A percentile compares a stretch with the other conserved stretches of the same genome.
These are phyloP conservation scores for Montipora sp. DNA, from an alignment of 64 coral and sea anemone genomes.

Conservation along the genomic window DNA sequence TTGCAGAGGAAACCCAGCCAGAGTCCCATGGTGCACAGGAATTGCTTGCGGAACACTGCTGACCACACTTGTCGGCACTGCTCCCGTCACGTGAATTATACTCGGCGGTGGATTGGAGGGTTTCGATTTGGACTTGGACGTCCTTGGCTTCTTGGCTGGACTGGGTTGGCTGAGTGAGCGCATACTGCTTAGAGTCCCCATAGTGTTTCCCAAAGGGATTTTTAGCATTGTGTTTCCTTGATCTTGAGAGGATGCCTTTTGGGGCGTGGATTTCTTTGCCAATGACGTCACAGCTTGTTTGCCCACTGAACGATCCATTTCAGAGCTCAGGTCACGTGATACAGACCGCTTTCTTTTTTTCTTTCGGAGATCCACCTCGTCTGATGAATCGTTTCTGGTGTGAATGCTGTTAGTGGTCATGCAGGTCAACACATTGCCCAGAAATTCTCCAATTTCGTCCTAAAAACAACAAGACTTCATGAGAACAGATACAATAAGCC, in stretches of 20 bases:
- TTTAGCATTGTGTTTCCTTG: conserved; percentile 70
- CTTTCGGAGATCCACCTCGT: conserved; percentile 80
- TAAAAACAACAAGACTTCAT: background rate
- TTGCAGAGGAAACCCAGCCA: conserved; percentile 59
- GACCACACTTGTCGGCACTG: conserved; percentile 25
- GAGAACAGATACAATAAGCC: too few species aligned
- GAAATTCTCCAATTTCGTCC: conserved; percentile 95
- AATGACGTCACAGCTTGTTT: conserved; percentile 59
- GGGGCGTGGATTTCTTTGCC: conserved; percentile 49
- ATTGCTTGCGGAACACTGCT: conserved; percentile 60
- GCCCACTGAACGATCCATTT: conserved; percentile 55
- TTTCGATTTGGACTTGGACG: conserved; percentile 83
- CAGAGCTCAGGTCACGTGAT: conserved; percentile 64
- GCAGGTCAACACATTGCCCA: conserved; percentile 86
- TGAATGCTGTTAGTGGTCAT: conserved; percentile 66
- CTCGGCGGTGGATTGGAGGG: conserved; percentile 55
- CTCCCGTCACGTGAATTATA: conserved; percentile 37
- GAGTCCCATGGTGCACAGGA: conserved; percentile 28
- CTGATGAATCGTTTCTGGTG: conserved; percentile 78
- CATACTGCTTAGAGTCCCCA: conserved; percentile 55
- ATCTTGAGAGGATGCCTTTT: conserved; percentile 32
- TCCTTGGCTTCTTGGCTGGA: conserved; percentile 75
- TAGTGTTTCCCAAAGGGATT: conserved; percentile 66
- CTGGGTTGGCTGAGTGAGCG: conserved; percentile 67
- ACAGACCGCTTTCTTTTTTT: conserved; percentile 84